phyloP scores from a whole-genome alignment of 2,888 invertebrate species.

The Drosophila antonietae region DNA sequence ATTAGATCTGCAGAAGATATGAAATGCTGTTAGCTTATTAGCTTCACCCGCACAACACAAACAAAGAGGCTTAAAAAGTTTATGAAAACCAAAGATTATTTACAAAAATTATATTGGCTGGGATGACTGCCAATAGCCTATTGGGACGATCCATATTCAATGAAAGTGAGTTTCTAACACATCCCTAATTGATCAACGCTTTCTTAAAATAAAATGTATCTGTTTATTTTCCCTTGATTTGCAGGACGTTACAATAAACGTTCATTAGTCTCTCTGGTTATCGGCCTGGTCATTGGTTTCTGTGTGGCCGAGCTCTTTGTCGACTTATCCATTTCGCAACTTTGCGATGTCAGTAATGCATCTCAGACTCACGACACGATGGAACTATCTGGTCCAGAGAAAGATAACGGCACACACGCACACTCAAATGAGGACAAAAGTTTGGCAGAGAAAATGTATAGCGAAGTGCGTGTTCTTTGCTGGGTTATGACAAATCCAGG shows the following conservation, averaged over 20 bases:
- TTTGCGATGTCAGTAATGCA: slow-evolving; percentile 82
- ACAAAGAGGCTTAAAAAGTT: slow-evolving; percentile 61
- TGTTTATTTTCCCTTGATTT: not conserved
- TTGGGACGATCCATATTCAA: slow-evolving; percentile 73
- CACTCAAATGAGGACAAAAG: not conserved
- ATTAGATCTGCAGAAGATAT: slow-evolving; percentile 68
- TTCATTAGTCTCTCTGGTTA: slow-evolving; percentile 81
- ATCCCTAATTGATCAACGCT: not conserved
- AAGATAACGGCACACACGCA: slow-evolving; percentile 82
- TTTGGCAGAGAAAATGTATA: not conserved
- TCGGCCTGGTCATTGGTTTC: slow-evolving; percentile 84
- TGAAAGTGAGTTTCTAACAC: slow-evolving; percentile 57
- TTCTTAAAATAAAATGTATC: not conserved
- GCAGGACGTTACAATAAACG: slow-evolving; percentile 85
- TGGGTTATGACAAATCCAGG: slow-evolving; percentile 14
- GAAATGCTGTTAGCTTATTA: slow-evolving; percentile 42
- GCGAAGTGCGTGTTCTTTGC: slow-evolving; percentile 26
- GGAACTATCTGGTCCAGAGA: slow-evolving; percentile 83
- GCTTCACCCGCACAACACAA: slow-evolving; percentile 52
- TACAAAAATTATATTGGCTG: too few relatives aligned
- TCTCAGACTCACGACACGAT: slow-evolving; percentile 84
- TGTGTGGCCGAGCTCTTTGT: slow-evolving; percentile 83
- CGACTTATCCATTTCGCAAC: slow-evolving; percentile 65
- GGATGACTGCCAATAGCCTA: slow-evolving; percentile 75
- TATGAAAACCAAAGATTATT: slow-evolving; percentile 12